Conservation (phyloP, 2,113 vertebrate species). For the Lethenteron camtschaticum region DNA sequence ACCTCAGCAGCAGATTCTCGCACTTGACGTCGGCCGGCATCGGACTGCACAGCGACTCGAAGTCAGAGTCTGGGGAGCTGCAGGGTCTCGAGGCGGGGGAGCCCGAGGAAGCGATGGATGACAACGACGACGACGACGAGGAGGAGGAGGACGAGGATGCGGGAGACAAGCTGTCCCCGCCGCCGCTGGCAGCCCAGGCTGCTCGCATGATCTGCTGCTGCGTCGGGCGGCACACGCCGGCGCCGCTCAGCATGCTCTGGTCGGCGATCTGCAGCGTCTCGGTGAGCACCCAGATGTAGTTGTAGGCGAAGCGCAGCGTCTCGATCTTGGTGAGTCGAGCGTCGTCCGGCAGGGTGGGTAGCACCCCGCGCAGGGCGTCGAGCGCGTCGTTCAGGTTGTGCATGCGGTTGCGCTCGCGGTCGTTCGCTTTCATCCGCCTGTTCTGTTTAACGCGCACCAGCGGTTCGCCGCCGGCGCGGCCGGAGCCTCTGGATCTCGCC, state of each 20-base stretch:
- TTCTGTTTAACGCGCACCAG: conserved; percentile 18
- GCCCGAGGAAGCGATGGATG: background rate
- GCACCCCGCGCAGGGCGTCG: conserved; percentile 39
- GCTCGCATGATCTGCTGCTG: no score
- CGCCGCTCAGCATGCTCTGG: conserved; percentile 16
- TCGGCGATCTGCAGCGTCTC: conserved; percentile 45
- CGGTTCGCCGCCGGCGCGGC: background rate
- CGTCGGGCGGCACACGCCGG: no score
- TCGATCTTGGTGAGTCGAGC: conserved; percentile 69
- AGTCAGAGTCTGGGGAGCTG: background rate
- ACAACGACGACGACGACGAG: background rate
- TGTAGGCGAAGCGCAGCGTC: conserved; percentile 60
- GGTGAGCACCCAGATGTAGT: conserved; percentile 70
- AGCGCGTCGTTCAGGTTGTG: conserved; percentile 62
- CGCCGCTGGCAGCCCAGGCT: no score
- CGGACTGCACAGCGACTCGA: background rate
- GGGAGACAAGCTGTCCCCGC: no score
- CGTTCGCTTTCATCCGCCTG: conserved; percentile 51
- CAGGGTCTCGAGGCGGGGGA: conserved; percentile 2
- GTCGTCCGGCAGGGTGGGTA: conserved; percentile 52
- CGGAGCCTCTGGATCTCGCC: background rate
- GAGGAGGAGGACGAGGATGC: no score
- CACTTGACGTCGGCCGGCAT: background rate
- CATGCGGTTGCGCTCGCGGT: conserved; percentile 62
- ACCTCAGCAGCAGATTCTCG: background rate